Percentiles rank a stretch among this genome's conserved stretches.
Evolutionary conservation across 92 coral and sea anemone genomes (phyloP).

Genomic region (Diadumene lineata): DNA sequence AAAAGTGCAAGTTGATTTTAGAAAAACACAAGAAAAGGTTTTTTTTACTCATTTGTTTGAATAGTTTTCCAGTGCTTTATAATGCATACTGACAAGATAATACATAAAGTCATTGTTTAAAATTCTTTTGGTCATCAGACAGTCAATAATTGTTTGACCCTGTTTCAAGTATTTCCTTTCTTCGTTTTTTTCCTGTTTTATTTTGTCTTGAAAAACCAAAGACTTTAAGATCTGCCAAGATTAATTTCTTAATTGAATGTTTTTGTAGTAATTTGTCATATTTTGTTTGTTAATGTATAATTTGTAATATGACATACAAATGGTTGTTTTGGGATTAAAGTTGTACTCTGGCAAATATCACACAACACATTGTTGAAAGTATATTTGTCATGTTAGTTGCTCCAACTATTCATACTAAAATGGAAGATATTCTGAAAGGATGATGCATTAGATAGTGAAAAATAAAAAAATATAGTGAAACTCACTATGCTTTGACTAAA

Average conservation of each 20-base stretch:
- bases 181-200: conserved; percentile 7
- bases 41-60: background rate
- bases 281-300: background rate
- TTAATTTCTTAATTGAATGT: background rate
- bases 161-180: background rate
- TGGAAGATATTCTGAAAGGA: background rate
- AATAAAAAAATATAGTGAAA: too few species aligned
- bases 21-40: background rate
- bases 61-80: background rate
- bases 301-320: background rate
- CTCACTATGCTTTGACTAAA: too few species aligned
- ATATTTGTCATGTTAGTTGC: too few species aligned
- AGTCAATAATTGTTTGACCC: background rate
- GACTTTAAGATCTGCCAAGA: background rate
- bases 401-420: too few species aligned
- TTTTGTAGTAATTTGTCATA: background rate
- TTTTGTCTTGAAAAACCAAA: background rate
- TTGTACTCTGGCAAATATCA: background rate
- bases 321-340: background rate
- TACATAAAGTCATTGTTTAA: background rate
- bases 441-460: too few species aligned
- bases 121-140: background rate
- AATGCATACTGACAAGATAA: background rate
- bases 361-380: background rate
- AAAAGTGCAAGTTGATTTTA: background rate